Conservation (phyloP, 2,797 vertebrate genomes). For the Pseudotriccus pelzelni region DNA sequence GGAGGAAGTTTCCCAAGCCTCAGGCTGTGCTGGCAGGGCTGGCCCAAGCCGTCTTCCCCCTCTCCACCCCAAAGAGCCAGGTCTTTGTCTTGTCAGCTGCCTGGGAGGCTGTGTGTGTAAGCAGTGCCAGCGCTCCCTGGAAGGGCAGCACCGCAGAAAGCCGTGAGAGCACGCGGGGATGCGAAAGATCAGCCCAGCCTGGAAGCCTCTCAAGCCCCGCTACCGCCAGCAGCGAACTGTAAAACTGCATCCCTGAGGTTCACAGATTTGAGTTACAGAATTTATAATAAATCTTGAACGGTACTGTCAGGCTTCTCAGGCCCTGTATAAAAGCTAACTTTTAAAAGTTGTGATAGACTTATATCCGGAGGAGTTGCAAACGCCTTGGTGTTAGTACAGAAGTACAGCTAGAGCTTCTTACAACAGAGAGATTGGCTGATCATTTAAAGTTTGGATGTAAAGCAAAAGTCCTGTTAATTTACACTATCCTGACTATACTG, state of each 20-base stretch:
- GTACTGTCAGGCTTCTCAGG: background rate
- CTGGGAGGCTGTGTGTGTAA: background rate
- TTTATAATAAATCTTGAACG: background rate
- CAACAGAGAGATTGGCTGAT: background rate
- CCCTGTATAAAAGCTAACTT: fast-evolving
- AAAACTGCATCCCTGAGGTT: background rate
- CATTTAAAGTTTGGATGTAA: background rate
- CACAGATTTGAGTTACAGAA: background rate
- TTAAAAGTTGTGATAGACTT: background rate
- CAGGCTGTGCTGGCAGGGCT: background rate
- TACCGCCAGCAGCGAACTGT: background rate
- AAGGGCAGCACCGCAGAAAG: background rate
- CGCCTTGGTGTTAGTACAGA: background rate
- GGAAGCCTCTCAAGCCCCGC: background rate
- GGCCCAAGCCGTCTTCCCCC: background rate
- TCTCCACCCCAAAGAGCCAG: background rate
- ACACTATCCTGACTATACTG: background rate
- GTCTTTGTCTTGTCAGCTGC: background rate
- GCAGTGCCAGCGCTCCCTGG: fast-evolving
- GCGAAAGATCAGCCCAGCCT: fast-evolving
- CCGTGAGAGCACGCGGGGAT: fast-evolving
- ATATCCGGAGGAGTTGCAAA: background rate
- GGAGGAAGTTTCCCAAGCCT: background rate
- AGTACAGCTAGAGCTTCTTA: background rate
- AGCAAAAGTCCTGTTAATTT: background rate